These are phyloP conservation scores for Rhabditophanes sp. DNA, from an alignment of 2,888 invertebrate genomes.

Conservation along the genomic window DNA sequence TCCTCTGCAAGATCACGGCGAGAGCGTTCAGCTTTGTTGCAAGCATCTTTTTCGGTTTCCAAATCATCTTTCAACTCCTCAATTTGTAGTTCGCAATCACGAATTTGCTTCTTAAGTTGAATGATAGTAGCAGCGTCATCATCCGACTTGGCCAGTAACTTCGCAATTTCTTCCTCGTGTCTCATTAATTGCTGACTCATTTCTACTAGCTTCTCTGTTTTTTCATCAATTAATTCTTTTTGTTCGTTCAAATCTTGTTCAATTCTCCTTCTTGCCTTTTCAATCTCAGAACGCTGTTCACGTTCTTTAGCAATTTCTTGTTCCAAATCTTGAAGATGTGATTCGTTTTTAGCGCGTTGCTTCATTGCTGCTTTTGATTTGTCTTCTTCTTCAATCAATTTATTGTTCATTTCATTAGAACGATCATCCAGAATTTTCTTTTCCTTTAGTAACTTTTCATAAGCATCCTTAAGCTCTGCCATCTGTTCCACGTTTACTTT, in stretches of 20 bases:
- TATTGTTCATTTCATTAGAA: slow-evolving; percentile 72
- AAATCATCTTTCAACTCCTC: slow-evolving; percentile 88
- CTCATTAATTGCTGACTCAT: slow-evolving; percentile 69
- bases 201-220: slow-evolving; percentile 68
- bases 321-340: slow-evolving; percentile 23
- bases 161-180: slow-evolving; percentile 81
- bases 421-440: slow-evolving; percentile 85
- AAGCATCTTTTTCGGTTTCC: slow-evolving; percentile 74
- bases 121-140: slow-evolving; percentile 78
- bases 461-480: slow-evolving; percentile 52
- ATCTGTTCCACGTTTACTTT: slow-evolving; percentile 89
- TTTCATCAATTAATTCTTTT: slow-evolving; percentile 78
- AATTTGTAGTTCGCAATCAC: slow-evolving; percentile 78
- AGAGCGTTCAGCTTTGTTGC: slow-evolving; percentile 79
- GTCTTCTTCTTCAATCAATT: slow-evolving; percentile 90
- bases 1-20: slow-evolving; percentile 60
- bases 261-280: slow-evolving; percentile 57
- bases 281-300: slow-evolving; percentile 12
- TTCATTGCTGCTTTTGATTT: slow-evolving; percentile 56
- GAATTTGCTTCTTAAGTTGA: slow-evolving; percentile 65
- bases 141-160: slow-evolving; percentile 67
- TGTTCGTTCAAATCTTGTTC: slow-evolving; percentile 58
- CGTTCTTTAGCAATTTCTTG: slow-evolving; percentile 17
- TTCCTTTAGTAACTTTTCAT: slow-evolving; percentile 61
- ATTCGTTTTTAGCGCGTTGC: slow-evolving; percentile 79